Conservation (phyloP, 1,140 invertebrate genomes). For the Drosophila tani region DNA sequence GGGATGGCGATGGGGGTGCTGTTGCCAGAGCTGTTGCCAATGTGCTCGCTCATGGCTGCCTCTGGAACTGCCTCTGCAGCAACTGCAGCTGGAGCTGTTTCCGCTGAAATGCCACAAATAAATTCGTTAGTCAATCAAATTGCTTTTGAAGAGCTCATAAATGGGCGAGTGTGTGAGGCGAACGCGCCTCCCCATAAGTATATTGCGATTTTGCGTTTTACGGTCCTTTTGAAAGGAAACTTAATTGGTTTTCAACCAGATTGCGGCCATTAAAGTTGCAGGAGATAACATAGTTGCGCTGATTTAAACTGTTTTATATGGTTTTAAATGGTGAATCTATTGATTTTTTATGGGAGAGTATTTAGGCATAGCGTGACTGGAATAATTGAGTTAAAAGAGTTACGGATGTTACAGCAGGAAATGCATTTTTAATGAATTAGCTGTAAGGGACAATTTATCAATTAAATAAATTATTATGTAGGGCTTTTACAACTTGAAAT, state of each 20-base stretch:
- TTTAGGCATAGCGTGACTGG: neutral
- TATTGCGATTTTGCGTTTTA: constrained; percentile 67
- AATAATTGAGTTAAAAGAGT: constrained; percentile 6
- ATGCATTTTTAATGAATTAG: neutral
- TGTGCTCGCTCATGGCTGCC: constrained; percentile 55
- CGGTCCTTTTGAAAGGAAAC: constrained; percentile 63
- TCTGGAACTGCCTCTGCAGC: constrained; percentile 8
- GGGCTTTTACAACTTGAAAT: neutral
- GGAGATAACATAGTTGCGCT: neutral
- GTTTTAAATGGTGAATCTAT: neutral
- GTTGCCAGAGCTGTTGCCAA: constrained; percentile 20
- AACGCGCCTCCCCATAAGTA: constrained; percentile 25
- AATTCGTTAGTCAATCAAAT: constrained; percentile 52
- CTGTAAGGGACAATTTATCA: neutral
- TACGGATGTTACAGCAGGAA: neutral
- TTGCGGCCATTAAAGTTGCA: constrained; percentile 21
- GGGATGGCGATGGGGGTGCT: neutral
- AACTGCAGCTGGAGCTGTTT: constrained; percentile 37
- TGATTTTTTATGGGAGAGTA: constrained; percentile 9
- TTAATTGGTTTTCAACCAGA: constrained; percentile 74
- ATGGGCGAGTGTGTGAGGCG: neutral
- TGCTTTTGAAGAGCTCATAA: constrained; percentile 49
- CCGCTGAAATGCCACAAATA: constrained; percentile 49
- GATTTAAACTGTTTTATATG: constrained; percentile 8
- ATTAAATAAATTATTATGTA: neutral